Percentiles rank a stretch among this genome's conserved stretches.
These are phyloP conservation scores for Cheilosia soror DNA, from an alignment of 2,888 invertebrate species.

Conservation along the genomic window DNA sequence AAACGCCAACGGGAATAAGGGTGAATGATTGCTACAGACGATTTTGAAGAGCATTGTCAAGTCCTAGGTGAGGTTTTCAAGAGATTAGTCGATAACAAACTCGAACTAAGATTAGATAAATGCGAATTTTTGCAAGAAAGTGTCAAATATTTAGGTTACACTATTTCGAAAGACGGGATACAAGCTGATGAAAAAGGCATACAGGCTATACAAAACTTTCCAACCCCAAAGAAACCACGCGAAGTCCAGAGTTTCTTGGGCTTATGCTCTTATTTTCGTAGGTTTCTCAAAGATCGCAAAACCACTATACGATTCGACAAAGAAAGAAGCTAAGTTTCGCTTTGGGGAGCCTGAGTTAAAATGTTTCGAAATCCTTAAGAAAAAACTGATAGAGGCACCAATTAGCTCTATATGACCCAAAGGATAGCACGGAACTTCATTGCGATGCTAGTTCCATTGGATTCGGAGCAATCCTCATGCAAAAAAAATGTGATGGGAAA, in stretches of 20 bases:
- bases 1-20: no score
- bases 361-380: no score
- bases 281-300: slow-evolving; percentile 18
- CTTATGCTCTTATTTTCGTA: slow-evolving; percentile 9
- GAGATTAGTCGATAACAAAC: slow-evolving; percentile 7
- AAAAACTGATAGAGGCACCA: no score
- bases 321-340: no score
- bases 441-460: slow-evolving; percentile 78
- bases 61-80: slow-evolving; percentile 17
- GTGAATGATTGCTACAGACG: slow-evolving; percentile 8
- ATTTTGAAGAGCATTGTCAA: slow-evolving; percentile 13
- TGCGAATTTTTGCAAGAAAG: slow-evolving; percentile 1
- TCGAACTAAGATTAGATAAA: slow-evolving; percentile 9
- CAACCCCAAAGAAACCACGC: slow-evolving; percentile 20
- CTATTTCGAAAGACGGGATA: background rate
- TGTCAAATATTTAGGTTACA: slow-evolving; percentile 17
- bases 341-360: no score
- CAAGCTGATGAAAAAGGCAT: background rate
- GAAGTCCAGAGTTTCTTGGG: slow-evolving; percentile 21
- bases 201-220: slow-evolving; percentile 16
- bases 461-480: slow-evolving; percentile 76
- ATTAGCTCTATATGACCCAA: slow-evolving; percentile 77
- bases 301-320: slow-evolving; percentile 15
- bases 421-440: slow-evolving; percentile 77
- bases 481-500: slow-evolving; percentile 56